Evolutionary conservation across 2,797 vertebrate species (phyloP).

Genomic region (Semotilus atromaculatus): DNA sequence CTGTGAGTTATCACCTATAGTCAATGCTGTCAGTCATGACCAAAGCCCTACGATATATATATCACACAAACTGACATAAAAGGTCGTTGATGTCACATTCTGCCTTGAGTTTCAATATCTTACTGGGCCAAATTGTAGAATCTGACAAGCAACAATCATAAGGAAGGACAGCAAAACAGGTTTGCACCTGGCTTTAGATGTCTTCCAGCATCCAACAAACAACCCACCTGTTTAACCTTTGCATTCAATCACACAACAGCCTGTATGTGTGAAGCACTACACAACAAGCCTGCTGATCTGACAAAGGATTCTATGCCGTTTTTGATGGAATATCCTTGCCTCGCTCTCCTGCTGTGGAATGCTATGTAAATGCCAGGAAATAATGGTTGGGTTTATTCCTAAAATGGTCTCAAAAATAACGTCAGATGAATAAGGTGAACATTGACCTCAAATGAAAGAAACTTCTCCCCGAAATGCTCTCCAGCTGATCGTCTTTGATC

Average conservation of each 20-base stretch:
- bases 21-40: constrained; percentile 11
- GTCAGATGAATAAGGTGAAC: constrained; percentile 18
- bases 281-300: neutral
- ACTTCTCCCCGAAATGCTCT: neutral
- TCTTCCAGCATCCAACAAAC: neutral
- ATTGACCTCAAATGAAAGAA: constrained; percentile 13
- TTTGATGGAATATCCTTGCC: neutral
- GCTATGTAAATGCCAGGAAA: constrained; percentile 13
- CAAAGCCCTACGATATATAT: neutral
- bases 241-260: neutral
- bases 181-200: neutral
- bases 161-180: neutral
- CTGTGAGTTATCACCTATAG: neutral
- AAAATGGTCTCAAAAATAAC: constrained; percentile 1
- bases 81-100: neutral
- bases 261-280: neutral
- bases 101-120: neutral
- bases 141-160: constrained; percentile 21
- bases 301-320: neutral
- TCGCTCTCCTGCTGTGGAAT: neutral
- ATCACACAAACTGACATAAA: constrained; percentile 14
- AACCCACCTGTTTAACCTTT: neutral
- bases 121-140: neutral
- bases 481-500: constrained; percentile 28
- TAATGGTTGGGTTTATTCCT: neutral